Conservation (phyloP, 2,113 vertebrate species). For the Aphelocoma coerulescens region DNA sequence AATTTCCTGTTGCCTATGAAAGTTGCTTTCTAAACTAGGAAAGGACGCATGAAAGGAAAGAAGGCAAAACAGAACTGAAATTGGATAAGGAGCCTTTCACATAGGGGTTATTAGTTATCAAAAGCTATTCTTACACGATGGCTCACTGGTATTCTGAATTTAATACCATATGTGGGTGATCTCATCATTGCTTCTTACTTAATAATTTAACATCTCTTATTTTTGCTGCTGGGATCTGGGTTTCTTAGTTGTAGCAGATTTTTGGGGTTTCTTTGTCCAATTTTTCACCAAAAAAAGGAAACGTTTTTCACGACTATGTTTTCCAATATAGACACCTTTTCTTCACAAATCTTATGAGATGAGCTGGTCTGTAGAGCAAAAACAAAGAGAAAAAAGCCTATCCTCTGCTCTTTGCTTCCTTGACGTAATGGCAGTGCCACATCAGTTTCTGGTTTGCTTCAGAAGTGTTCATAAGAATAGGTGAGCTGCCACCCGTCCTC, state of each 20-base stretch:
- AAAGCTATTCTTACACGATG: conserved; percentile 42
- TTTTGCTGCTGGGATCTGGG: not conserved
- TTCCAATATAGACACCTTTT: not conserved
- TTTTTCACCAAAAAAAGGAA: not conserved
- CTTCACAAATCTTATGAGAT: not conserved
- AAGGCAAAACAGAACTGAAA: conserved; percentile 35
- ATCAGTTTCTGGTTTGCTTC: not conserved
- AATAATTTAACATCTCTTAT: not conserved
- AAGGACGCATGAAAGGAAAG: conserved; percentile 6
- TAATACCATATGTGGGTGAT: not conserved
- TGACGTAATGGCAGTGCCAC: not conserved
- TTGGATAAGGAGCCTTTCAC: conserved; percentile 28
- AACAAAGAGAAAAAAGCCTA: not conserved
- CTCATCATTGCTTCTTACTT: not conserved
- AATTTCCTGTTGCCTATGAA: conserved; percentile 25
- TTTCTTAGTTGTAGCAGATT: not conserved
- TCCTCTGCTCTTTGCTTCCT: not conserved
- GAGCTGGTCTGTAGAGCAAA: not conserved
- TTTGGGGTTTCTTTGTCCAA: not conserved
- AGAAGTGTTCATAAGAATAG: not conserved
- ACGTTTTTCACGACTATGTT: not conserved
- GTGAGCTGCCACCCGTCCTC: not conserved
- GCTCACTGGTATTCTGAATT: conserved; percentile 15
- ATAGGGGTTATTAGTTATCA: conserved; percentile 24
- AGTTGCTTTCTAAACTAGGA: conserved; percentile 34